Conservation (phyloP, 2,797 vertebrate genomes). For the Euphonia xanthogaster region DNA sequence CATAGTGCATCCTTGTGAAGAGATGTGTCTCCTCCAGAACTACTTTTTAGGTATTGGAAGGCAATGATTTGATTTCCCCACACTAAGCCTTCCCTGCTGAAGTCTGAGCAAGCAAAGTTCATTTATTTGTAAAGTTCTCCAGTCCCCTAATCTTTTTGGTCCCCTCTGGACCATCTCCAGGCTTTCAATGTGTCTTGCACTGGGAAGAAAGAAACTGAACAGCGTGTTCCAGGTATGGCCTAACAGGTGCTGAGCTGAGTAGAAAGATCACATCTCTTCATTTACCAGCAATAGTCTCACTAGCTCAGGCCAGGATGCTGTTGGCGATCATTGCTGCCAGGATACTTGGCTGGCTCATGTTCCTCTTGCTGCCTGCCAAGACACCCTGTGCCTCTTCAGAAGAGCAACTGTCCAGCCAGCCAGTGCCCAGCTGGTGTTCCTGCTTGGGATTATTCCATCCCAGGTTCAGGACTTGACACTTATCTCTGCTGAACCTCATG, state of each 20-base stretch:
- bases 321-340: neutral
- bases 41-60: neutral
- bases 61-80: neutral
- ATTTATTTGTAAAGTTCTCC: neutral
- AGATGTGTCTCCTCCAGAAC: neutral
- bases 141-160: neutral
- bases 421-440: conserved; percentile 2
- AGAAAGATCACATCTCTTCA: neutral
- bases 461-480: neutral
- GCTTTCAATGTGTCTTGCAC: neutral
- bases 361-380: conserved; percentile 4
- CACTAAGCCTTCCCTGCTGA: neutral
- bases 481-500: neutral
- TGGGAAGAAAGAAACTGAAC: neutral
- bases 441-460: neutral
- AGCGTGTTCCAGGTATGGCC: neutral
- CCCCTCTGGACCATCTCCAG: neutral
- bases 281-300: neutral
- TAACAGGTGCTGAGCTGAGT: neutral
- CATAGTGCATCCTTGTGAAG: neutral
- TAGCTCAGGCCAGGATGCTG: neutral
- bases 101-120: neutral
- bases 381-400: neutral
- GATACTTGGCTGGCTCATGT: neutral
- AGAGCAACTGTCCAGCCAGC: neutral